Conservation (phyloP, 2,113 vertebrate genomes). For the Lethenteron reissneri region DNA sequence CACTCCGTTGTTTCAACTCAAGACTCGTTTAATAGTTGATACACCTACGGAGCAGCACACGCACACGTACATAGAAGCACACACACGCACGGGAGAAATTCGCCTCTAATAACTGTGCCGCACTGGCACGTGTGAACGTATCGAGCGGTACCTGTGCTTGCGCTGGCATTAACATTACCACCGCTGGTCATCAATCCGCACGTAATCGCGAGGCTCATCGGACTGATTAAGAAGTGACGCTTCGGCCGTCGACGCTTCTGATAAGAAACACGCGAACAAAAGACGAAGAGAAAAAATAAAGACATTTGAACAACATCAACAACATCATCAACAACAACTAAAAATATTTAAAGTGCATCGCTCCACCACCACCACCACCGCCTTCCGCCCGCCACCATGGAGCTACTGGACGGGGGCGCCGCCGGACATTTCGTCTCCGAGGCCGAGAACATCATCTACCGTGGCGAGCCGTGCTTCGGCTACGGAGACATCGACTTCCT, state of each 20-base stretch:
- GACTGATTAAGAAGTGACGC: not conserved
- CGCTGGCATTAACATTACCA: not conserved
- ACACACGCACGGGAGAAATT: not conserved
- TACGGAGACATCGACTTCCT: conserved; percentile 90
- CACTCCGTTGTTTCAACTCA: no score
- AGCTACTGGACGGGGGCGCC: conserved; percentile 63
- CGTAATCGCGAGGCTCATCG: not conserved
- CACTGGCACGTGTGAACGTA: not conserved
- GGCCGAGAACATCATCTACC: conserved; percentile 78
- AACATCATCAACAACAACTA: no score
- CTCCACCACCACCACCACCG: not conserved
- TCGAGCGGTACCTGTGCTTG: not conserved
- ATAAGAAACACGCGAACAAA: no score
- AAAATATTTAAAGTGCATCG: no score
- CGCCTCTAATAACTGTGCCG: not conserved
- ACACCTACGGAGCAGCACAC: not conserved
- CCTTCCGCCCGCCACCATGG: conserved; percentile 24
- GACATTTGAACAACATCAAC: no score
- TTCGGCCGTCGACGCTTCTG: no score
- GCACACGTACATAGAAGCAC: not conserved
- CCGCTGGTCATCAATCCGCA: not conserved
- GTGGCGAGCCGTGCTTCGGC: conserved; percentile 70
- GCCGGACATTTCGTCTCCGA: conserved; percentile 45
- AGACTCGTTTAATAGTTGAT: not conserved
- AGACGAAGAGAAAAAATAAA: no score